Percentiles rank a stretch among this genome's conserved stretches.
Evolutionary conservation across 2,888 invertebrate species (phyloP).

Genomic region (Peribatodes rhomboidaria): DNA sequence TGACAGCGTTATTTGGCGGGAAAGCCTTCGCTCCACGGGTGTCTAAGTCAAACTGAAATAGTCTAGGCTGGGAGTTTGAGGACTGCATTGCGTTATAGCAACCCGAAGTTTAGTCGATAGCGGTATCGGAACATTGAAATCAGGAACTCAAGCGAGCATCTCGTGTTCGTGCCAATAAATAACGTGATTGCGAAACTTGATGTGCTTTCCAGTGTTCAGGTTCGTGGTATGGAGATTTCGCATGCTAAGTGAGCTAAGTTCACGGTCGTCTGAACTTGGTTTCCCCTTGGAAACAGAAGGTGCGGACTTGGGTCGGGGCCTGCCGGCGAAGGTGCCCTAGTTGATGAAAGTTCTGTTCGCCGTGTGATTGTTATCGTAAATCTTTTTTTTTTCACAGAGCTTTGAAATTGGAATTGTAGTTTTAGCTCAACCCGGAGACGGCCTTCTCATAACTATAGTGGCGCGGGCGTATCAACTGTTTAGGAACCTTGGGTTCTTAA

Average conservation of each 20-base stretch:
- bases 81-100: conserved; percentile 20
- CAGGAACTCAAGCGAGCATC: conserved; percentile 11
- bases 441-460: too few species aligned
- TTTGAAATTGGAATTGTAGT: too few species aligned
- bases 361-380: too few species aligned
- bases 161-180: conserved; percentile 27
- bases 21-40: conserved; percentile 3
- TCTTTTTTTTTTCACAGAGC: too few species aligned
- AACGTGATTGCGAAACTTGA: conserved; percentile 12
- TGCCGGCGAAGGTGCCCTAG: not conserved
- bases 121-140: conserved; percentile 2
- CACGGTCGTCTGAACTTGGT: not conserved
- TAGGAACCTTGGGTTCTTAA: too few species aligned
- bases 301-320: not conserved
- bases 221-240: conserved; percentile 11
- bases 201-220: conserved; percentile 11
- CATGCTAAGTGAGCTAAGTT: conserved; percentile 4
- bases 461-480: too few species aligned
- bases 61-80: not conserved
- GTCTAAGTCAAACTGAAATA: conserved; percentile 9
- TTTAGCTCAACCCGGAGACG: too few species aligned
- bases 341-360: not conserved
- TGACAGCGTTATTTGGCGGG: not conserved
- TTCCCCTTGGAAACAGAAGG: not conserved
- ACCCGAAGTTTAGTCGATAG: conserved; percentile 24